Evolutionary conservation across 2,113 vertebrate genomes (phyloP), one percentile per base, ranked within the genome.

Genomic region (Lycaon pictus): DNA sequence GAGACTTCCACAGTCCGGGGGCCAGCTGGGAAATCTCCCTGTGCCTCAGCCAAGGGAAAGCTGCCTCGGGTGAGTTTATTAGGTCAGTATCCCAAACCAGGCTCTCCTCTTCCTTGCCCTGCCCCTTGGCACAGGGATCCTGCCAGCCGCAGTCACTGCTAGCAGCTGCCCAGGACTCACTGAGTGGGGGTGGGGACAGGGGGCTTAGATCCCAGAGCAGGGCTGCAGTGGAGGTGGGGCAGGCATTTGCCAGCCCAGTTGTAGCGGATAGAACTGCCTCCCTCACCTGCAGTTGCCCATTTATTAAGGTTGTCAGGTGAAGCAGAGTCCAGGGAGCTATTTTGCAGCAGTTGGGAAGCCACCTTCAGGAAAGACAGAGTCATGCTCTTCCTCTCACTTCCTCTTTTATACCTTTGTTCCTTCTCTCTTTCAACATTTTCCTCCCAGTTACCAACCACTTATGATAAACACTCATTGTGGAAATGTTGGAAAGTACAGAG

Each of bases 1-100:
- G 65, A 95, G 83, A 80, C 97, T 95, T 97, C 84, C 69, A 72
- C 63, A 72, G 51, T 43, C 77, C 43, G 55, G 58, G 84, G 53
- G 82, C 92, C 89, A 95, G 10, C 48, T 72, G 88, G 96, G 97
- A 91, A 87, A 90, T 96, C 95, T 94, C 95, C 96, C 93, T 27
- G 94, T 80, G 62, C 92, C 29, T 93, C 53, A 37, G 23, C 37
- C 55, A 92, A 92, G 83, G 62, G 37, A 89, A 55, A 58, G 65
- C 43, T 91, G 55, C 48, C 60, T 69, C 10, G 25, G 81, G 2
- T 84, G 55, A 77, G 8, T 82, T 56, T 51, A 55, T 84, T 79
- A 79, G 55, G 62, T 53, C 92, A 56, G 4, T 51, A 71, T 65
- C 77, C 88, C 81, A 12, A 87, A 85, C 8, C 82, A 60, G 55